These are phyloP conservation scores for Diglossa cyanea DNA, from an alignment of 2,797 vertebrate genomes.

Conservation along the genomic window DNA sequence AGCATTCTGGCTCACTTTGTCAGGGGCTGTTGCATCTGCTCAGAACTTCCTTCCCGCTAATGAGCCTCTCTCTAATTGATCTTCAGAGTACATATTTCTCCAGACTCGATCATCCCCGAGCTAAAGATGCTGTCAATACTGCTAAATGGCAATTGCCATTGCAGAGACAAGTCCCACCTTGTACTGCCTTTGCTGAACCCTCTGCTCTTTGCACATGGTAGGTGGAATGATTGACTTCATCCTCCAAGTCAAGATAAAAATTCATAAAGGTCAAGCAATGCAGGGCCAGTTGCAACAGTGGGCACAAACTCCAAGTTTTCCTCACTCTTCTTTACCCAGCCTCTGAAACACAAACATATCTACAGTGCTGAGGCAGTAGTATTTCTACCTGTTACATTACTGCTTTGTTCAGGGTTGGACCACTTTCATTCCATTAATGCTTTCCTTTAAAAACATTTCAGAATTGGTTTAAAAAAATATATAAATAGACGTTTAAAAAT, in stretches of 20 bases:
- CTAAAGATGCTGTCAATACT: background rate
- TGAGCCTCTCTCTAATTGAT: conserved; percentile 19
- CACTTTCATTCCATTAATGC: conserved; percentile 11
- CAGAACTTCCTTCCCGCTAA: conserved; percentile 55
- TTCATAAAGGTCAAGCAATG: background rate
- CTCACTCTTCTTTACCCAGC: background rate
- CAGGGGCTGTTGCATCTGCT: conserved; percentile 50
- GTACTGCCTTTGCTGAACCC: background rate
- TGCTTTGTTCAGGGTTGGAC: background rate
- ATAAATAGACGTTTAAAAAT: background rate
- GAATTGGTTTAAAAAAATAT: background rate
- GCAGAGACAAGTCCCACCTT: background rate
- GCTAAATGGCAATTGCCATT: background rate
- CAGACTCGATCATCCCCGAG: background rate
- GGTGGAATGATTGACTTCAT: background rate
- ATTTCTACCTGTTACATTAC: conserved; percentile 19
- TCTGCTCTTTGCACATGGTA: background rate
- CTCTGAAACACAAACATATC: background rate
- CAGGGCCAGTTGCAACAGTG: background rate
- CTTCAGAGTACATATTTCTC: conserved; percentile 15
- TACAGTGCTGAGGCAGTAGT: background rate
- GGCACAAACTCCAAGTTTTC: background rate
- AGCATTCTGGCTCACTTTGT: conserved; percentile 40
- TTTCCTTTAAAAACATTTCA: conserved; percentile 20
- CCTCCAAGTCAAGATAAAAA: background rate